phyloP scores from a whole-genome alignment of 2,113 vertebrate genomes.

The Pycnonotus jocosus region DNA sequence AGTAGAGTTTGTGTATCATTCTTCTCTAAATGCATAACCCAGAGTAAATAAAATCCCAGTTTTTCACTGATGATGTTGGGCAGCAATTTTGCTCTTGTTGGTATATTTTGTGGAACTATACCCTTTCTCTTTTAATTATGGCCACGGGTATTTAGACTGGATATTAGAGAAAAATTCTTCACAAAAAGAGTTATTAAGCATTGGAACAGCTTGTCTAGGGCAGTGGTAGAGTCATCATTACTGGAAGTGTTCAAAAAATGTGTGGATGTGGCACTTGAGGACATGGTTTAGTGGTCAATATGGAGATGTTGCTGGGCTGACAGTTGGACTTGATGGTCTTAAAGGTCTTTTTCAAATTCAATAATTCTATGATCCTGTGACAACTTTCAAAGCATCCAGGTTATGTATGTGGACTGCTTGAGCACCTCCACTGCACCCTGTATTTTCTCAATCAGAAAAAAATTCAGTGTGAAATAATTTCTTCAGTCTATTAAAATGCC shows the following conservation, averaged over 20 bases:
- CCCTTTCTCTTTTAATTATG: not conserved
- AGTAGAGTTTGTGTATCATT: not conserved
- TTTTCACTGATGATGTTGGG: not conserved
- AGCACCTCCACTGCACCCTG: rapidly evolving
- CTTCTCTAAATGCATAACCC: not conserved
- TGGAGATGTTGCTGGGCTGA: not conserved
- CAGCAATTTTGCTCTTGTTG: not conserved
- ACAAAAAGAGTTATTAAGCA: not conserved
- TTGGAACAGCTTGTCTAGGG: not conserved
- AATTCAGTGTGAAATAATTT: not conserved
- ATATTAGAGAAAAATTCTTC: not conserved
- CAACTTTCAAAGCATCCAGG: not conserved
- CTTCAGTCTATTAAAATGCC: not conserved
- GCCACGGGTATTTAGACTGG: not conserved
- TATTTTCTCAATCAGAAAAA: not conserved
- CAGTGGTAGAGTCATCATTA: not conserved
- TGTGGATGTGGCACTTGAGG: not conserved
- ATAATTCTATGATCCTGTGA: not conserved
- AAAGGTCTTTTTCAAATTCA: not conserved
- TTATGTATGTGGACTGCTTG: not conserved
- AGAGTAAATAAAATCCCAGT: not conserved
- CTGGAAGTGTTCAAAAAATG: not conserved
- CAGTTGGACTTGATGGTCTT: not conserved
- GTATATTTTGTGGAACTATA: not conserved
- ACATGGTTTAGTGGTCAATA: not conserved